Conservation (phyloP, 2,888 invertebrate genomes). For the Cactoblastis cactorum region DNA sequence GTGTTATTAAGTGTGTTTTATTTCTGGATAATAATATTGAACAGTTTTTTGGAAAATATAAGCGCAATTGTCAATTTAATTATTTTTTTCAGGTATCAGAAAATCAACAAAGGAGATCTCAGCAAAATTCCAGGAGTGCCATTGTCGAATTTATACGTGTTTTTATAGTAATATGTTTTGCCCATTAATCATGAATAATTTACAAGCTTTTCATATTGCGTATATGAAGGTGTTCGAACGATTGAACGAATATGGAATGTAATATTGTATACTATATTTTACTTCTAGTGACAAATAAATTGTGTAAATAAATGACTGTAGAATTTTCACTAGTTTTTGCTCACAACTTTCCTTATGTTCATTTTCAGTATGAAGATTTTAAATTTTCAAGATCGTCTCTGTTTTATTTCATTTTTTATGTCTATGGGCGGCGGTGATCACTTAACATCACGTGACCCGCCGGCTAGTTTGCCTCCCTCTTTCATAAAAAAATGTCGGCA, state of each 20-base stretch:
- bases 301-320: slow-evolving; percentile 12
- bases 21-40: too few relatives aligned
- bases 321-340: not conserved
- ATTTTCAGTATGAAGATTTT: too few relatives aligned
- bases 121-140: not conserved
- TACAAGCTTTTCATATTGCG: slow-evolving; percentile 42
- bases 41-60: too few relatives aligned
- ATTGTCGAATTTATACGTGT: not conserved
- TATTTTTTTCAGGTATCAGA: slow-evolving; percentile 15
- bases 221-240: slow-evolving; percentile 43
- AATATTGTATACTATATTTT: slow-evolving; percentile 37
- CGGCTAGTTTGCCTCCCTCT: too few relatives aligned
- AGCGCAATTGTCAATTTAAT: too few relatives aligned
- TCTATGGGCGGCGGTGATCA: too few relatives aligned
- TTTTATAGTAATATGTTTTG: slow-evolving; percentile 8
- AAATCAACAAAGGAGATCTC: not conserved
- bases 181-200: slow-evolving; percentile 9
- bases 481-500: too few relatives aligned
- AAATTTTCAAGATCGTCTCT: too few relatives aligned
- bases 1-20: too few relatives aligned
- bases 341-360: too few relatives aligned
- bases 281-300: slow-evolving; percentile 30
- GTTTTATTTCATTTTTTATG: too few relatives aligned
- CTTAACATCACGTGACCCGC: too few relatives aligned
- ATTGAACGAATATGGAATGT: slow-evolving; percentile 29